Evolutionary conservation across 1,140 invertebrate genomes (phyloP), one percentile per base, ranked within the genome.

Genomic region (Tetramorium simillimum): DNA sequence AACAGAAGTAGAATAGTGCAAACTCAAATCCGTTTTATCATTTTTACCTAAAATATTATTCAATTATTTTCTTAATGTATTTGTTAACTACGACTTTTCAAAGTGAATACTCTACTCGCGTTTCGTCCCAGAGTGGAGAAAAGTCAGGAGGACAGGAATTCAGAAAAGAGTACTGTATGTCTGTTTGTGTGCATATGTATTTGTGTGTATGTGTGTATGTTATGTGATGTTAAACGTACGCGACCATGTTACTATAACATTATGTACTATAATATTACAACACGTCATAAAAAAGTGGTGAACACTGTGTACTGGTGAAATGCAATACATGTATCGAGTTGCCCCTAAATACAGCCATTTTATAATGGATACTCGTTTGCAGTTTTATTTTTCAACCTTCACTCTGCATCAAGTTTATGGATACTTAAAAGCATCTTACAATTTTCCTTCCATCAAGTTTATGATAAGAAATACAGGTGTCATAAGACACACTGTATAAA

Each of bases 331-430:
- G 94, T 95, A 95, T 94, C 88, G 90, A 95, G 92, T 95, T 95
- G 94, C 88, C 91, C 93, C 91, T 93, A 94, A 95, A 95, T 95
- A 95, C 93, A 95, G 94, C 95, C 95, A 95, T 95, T 95, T 95
- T 95, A 94, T 95, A 95, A 95, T 95, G 94, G 94, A 94, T 40
- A 62, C 84, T 90, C 76, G 49, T 86, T 76, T 73, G 24, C 73
- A 49, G 43, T 77, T 63, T 46, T 49, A 65, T 67, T 14, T 58
- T 56, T 58, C 3, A 7, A 67, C 40, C 24, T 16, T 16, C 49
- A 49, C 4, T 16, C 9, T 33, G 2, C 6, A 18, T 65, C 18
- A 65, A 65, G 18, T 51, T 51, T 51, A 51, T 5, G 33, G 33
- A 33, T 33, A 33, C 3, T 33, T 33, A 4, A 33, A 33, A 33